Base-by-base conservation (phyloP, 2,888 invertebrate species). In the Saturnia pavonia region DNA sequence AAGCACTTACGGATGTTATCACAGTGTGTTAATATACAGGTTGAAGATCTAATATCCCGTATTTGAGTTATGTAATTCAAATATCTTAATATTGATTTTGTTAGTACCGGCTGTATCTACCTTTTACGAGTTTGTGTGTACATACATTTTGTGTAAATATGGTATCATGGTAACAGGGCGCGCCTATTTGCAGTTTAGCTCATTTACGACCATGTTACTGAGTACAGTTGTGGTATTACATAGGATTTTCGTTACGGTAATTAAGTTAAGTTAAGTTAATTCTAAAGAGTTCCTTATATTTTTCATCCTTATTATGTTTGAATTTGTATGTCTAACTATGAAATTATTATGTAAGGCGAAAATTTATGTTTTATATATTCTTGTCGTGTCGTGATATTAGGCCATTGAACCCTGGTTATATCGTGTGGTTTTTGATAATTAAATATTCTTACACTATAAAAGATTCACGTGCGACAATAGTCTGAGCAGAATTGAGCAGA, bases 51-150 rank as follows among this genome's bases (percentile, higher is more conserved):
- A 84, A 85, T 87, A 88, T 86, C 82, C 83, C 76, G 79, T 90
- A 89, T 91, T 90, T 89, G 87, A 80, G 81, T 90, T 90, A 88
- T 88, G 85, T 89, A 88, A 88, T 82, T 78, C 82, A 85, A 86
- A 87, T 80, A 86, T 75, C 75, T 77, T 78, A 82, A 82, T 88
- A 84, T 88, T 87, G 83, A 80, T 82, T 85, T 81, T 83, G 78
- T 77, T 79, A 77, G 80, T 80, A 80, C 81, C 79, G 81, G 80
- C 78, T 81, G 77, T 78, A 81, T 76, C 77, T 75, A 77, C 81
- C 78, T 81, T 84, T 82, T 78, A 78, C 77, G 80, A 75, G 73
- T 73, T 70, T 74, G 73, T 80, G 78, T 83, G 78, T 84, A 82
- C 82, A 82, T 76, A 80, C 77, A 75, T 76, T 78, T 74, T 75